Base-by-base conservation (phyloP, 2,888 invertebrate genomes). In the Torymus aiolomorphi region DNA sequence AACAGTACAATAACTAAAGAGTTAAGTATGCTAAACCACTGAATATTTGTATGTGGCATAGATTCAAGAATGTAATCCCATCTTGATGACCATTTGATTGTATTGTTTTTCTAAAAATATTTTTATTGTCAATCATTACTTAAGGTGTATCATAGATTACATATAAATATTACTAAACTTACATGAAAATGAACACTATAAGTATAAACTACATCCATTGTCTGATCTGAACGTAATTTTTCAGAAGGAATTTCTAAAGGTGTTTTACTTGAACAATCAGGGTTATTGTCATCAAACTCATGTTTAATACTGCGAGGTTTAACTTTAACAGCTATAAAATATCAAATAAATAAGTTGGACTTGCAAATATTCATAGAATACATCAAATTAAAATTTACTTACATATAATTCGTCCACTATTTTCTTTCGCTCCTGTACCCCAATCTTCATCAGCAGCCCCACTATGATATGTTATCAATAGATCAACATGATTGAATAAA, bases 1-100 rank as follows among this genome's bases (percentile, higher is more conserved):
- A 99, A 99, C 52, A 98, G 91, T 2, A 98, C 98, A 87, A 99
- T 99, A 77, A 99, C 98, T 86, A 99, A 92, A 0, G 98, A 98
- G 91, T 99, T 99, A 82, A 99, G 92, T 87, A 99, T 99, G 83
- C 98, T 98, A 91, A 99, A 98, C 99, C 98, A 99, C 90, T 99
- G 98, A 86, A 99, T 98, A 89, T 98, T 98, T 0, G 98, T 97
- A 89, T 98, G 98, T 0, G 98, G 98, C 96, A 98, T 97, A 0
- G 98, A 98, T 91, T 98, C 98, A 80, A 99, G 92, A 83, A 99
- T 98, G 90, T 99, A 99, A 91, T 99, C 99, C 99, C 99, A 99
- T 87, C 99, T 93, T 0, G 98, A 98, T 0, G 98, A 98, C 99
- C 99, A 99, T 91, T 98, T 98, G 14, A 98, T 95, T 0, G 94